phyloP scores from a whole-genome alignment of 2,113 vertebrate species.

The Myanophis thanlyinensis region DNA sequence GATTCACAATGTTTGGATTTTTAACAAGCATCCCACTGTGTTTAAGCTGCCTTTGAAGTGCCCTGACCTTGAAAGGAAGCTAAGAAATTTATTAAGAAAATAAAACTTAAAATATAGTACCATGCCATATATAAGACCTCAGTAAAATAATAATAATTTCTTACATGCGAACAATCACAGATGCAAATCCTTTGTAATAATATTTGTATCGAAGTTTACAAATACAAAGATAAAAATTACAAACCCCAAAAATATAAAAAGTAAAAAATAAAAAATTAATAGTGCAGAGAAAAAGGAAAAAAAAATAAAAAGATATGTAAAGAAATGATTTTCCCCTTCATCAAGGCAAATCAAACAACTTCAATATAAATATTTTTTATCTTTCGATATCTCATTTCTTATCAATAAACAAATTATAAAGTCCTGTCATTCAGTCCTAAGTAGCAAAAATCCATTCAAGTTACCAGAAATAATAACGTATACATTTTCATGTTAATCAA shows the following conservation, averaged over 20 bases:
- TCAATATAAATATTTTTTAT: no score
- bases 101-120: not conserved
- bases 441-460: no score
- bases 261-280: no score
- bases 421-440: no score
- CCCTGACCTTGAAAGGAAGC: not conserved
- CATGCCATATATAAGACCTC: not conserved
- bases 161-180: not conserved
- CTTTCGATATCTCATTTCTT: no score
- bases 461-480: no score
- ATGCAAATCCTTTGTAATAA: not conserved
- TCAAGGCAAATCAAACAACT: no score
- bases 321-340: not conserved
- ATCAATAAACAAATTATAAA: no score
- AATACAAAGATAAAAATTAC: no score
- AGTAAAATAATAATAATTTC: not conserved
- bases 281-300: no score
- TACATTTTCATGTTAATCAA: not conserved
- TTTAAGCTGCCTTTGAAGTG: not conserved
- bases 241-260: no score
- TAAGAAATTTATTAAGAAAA: not conserved
- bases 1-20: not conserved
- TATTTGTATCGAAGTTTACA: no score
- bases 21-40: not conserved
- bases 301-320: not conserved